Conservation (phyloP, 2,888 invertebrate genomes). For the Rotaria socialis region DNA sequence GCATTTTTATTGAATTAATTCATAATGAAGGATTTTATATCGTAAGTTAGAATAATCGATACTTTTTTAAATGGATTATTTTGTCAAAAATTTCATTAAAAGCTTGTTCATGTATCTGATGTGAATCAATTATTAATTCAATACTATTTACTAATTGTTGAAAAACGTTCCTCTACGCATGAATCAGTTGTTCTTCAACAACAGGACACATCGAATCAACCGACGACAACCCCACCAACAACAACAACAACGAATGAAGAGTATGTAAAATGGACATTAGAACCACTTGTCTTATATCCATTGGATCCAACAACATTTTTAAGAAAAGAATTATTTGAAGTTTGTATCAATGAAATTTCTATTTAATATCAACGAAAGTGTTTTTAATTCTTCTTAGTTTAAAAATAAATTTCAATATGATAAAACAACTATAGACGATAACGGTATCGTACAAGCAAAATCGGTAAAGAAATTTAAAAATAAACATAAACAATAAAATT, state of each 20-base stretch:
- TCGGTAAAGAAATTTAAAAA: background rate
- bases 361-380: background rate
- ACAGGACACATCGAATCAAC: background rate
- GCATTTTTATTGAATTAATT: constrained; percentile 21
- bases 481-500: background rate
- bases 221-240: background rate
- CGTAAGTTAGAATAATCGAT: background rate
- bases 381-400: background rate
- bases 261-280: background rate
- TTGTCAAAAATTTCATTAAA: background rate
- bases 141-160: constrained; percentile 33
- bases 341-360: background rate
- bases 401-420: background rate
- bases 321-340: background rate
- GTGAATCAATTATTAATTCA: constrained; percentile 6
- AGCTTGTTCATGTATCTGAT: constrained; percentile 2
- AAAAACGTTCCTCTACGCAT: background rate
- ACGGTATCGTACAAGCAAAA: background rate
- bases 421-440: background rate
- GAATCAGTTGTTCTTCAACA: background rate
- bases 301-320: constrained; percentile 31
- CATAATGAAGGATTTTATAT: constrained; percentile 16
- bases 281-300: constrained; percentile 8
- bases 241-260: background rate
- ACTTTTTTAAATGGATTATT: background rate